Evolutionary conservation across 1,140 invertebrate species (phyloP).

Genomic region (Antheraea mylitta): DNA sequence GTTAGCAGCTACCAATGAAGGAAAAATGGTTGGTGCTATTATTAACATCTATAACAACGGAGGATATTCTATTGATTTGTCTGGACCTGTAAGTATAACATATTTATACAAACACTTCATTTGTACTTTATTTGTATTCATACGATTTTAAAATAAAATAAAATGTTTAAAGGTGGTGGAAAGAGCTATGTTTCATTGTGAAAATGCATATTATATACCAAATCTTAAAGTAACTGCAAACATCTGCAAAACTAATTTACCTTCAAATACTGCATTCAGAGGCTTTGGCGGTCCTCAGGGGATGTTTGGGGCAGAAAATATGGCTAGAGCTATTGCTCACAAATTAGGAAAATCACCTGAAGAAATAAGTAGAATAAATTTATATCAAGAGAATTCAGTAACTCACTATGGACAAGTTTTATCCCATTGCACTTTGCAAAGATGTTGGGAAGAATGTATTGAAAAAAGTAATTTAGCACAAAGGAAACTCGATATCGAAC

Average conservation of each 20-base stretch:
- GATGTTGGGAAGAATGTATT: conserved; percentile 92
- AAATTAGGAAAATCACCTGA: conserved; percentile 82
- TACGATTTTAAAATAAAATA: conserved; percentile 1
- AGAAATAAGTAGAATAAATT: conserved; percentile 82
- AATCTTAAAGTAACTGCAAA: conserved; percentile 83
- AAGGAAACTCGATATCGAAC: conserved; percentile 80
- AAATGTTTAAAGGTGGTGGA: conserved; percentile 82
- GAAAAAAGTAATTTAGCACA: conserved; percentile 83
- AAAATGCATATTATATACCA: conserved; percentile 89
- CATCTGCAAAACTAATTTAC: conserved; percentile 91
- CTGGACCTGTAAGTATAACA: conserved; percentile 83
- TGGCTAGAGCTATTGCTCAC: conserved; percentile 88
- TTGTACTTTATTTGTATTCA: neutral
- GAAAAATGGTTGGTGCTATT: conserved; percentile 85
- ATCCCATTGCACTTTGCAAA: conserved; percentile 86
- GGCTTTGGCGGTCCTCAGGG: conserved; percentile 95
- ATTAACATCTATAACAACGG: conserved; percentile 90
- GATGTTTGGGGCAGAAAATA: conserved; percentile 91
- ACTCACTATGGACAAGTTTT: conserved; percentile 91
- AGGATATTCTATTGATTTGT: conserved; percentile 92
- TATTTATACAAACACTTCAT: neutral
- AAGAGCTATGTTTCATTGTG: conserved; percentile 88
- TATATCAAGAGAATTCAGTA: conserved; percentile 88
- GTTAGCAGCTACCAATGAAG: conserved; percentile 87
- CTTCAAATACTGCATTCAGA: conserved; percentile 94